Evolutionary conservation across 2,113 vertebrate genomes (phyloP).

Genomic region (Hippocampus abdominalis): DNA sequence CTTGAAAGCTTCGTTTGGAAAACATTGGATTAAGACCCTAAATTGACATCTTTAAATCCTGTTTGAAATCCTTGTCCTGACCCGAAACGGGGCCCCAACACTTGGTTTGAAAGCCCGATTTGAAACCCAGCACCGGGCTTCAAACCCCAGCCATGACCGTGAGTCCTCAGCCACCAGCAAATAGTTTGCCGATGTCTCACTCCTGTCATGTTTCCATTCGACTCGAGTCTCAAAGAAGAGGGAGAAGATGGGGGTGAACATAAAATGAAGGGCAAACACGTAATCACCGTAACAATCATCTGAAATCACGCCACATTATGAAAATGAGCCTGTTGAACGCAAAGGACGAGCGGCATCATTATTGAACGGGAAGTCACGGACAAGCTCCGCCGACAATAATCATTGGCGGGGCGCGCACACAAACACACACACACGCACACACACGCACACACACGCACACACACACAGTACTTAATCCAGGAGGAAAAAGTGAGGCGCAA

Average conservation of each 20-base stretch:
- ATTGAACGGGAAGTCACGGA: neutral
- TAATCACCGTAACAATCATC: neutral
- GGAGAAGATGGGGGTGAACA: neutral
- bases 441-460: neutral
- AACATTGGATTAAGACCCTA: too few relatives aligned
- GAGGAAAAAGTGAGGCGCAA: constrained; percentile 4
- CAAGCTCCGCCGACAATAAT: neutral
- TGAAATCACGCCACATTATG: neutral
- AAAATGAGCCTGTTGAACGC: neutral
- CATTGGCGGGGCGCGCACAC: neutral
- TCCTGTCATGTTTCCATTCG: neutral
- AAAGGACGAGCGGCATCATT: neutral
- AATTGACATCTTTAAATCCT: neutral
- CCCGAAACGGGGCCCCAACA: neutral
- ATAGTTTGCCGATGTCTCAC: neutral
- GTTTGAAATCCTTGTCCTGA: neutral
- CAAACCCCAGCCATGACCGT: neutral
- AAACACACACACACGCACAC: neutral
- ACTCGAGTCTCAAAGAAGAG: neutral
- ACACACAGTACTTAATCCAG: neutral
- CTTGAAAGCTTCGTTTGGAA: too few relatives aligned
- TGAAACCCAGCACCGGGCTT: neutral
- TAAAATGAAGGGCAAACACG: neutral
- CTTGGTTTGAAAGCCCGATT: too few relatives aligned
- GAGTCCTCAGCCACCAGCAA: neutral